Percentiles rank a stretch among this genome's conserved stretches.
Evolutionary conservation across 2,797 vertebrate species (phyloP).

Genomic region (Tragelaphus eurycerus): DNA sequence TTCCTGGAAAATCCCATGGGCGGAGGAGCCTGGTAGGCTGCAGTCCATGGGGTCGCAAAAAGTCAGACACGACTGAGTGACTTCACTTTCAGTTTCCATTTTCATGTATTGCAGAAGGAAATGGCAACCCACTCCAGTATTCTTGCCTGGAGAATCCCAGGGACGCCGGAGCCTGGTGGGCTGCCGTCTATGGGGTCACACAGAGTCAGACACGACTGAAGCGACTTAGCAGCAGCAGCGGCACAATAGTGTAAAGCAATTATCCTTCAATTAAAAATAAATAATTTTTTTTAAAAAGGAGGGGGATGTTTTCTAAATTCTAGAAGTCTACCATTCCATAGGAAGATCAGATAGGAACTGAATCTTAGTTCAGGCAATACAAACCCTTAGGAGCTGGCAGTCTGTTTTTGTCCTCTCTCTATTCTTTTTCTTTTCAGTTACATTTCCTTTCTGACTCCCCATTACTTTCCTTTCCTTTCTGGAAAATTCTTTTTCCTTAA

Average conservation of each 20-base stretch:
- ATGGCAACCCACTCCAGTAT: too few species aligned
- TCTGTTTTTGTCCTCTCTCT: neutral
- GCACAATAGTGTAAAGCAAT: neutral
- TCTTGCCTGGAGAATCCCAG: too few species aligned
- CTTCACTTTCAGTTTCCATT: too few species aligned
- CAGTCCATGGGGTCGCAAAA: accelerated
- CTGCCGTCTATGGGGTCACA: accelerated
- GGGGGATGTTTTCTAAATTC: neutral
- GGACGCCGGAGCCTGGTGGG: too few species aligned
- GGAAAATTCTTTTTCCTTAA: neutral
- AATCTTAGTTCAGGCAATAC: neutral
- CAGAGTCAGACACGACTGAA: too few species aligned
- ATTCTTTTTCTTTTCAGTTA: neutral
- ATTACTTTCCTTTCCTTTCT: neutral
- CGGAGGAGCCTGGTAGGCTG: too few species aligned
- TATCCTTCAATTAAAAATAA: neutral
- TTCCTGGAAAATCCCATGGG: too few species aligned
- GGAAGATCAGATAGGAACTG: neutral
- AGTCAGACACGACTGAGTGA: accelerated
- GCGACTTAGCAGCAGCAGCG: too few species aligned
- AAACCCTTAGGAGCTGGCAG: neutral
- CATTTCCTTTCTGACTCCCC: neutral
- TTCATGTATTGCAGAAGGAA: too few species aligned
- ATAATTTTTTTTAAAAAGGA: neutral
- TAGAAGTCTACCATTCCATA: neutral